Base-by-base conservation (phyloP, 2,113 vertebrate genomes). In the Seriola aureovittata region DNA sequence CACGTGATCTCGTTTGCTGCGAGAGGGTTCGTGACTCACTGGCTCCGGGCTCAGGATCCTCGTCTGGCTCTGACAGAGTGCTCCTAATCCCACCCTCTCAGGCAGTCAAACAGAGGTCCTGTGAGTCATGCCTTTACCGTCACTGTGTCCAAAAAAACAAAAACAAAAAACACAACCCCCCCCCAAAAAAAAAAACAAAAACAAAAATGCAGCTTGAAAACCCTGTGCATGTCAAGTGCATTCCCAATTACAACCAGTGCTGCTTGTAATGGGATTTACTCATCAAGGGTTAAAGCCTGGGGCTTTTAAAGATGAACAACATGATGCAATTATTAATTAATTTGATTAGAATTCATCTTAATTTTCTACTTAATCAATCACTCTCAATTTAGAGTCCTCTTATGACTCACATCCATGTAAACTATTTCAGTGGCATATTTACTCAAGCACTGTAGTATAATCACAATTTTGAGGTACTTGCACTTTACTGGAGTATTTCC, bases 21-120 rank as follows among this genome's bases (percentile, higher is more conserved):
- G 78, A 86, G 85, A 85, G 89, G 76, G 78, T 84, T 87, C n/a
- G 64, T 95, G 94, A 95, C 85, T 95, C 94, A 95, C 82, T 85
- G 90, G 75, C 92, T 94, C 90, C 75, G 81, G 79, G 73, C 91
- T 83, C 84, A 75, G 83, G 87, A 80, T 84, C 89, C 93, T 90
- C 59, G 85, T 91, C 92, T 92, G 93, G 92, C 89, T 83, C 79
- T 82, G 82, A 82, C 84, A 79, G 88, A 79, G 82, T 34, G 64
- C 67, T 85, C 67, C 62, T 89, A 63, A 89, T 88, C 85, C 80
- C 84, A 66, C 75, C 87, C 85, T 86, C 73, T 78, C 81, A 75
- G 71, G 76, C 83, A 89, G 82, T 75, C 75, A 85, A 74, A 90
- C 81, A 76, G 60, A 78, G 86, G 76, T 83, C 85, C 73, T 50